Base-by-base conservation (phyloP, 1,140 invertebrate species). In the Harlomillsia oculata region DNA sequence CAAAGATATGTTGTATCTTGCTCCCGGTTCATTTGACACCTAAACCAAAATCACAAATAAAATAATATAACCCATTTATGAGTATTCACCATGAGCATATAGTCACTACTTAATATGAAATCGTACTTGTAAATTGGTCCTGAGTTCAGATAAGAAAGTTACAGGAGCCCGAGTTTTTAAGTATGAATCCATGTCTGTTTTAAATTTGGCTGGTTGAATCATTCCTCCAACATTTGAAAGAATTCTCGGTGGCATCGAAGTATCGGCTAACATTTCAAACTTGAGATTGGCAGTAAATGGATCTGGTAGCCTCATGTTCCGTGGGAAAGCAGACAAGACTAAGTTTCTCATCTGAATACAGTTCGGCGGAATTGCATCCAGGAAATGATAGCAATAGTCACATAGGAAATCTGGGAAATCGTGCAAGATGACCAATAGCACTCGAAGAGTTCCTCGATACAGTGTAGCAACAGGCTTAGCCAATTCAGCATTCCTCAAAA, bases 371-470 rank as follows among this genome's bases (percentile, higher is more conserved):
- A 99, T 98, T 37, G 92, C 92, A 74, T 99, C 96, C 72, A 96
- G 98, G 73, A 99, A 97, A n/a, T 89, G 87, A 69, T 97, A 98
- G 70, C 99, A 93, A 71, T 97, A 99, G 68, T 99, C 96, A 70
- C 94, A 97, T 21, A 99, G 77, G 69, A 99, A 97, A 71, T 99
- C 97, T 0, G 97, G 97, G 72, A 99, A 99, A 72, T 99, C 97
- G 68, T 99, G 95, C 2, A 99, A 76, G 13, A 99, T 75, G 0
- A 99, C 92, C 13, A 99, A 72, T n/a, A 99, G 74, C 1, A 99
- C 90, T 56, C 95, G 79, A 6, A 99, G 74, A 4, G 93, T 97
- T 41, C 95, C 96, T 75, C 95, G 96, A 74, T 99, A 99, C 2
- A 99, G 72, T 40, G 87, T 76, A 62, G 89, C 88, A 2, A 97